Evolutionary conservation across 2,797 vertebrate genomes (phyloP), one percentile per base, ranked within the genome.

Genomic region (Apogon hyalosoma): DNA sequence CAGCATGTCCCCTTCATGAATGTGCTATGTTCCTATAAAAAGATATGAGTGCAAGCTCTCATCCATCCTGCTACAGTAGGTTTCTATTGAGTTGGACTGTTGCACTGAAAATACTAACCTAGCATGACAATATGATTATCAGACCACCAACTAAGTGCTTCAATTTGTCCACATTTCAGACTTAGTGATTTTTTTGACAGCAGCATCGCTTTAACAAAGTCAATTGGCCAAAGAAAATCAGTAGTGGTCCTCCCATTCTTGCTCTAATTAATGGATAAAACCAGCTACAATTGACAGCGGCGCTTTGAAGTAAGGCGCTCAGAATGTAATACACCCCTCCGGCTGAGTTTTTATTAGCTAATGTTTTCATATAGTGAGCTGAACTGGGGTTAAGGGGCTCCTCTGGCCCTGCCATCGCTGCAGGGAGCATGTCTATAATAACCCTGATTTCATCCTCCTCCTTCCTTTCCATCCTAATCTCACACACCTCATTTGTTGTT

Each of bases 221-320:
- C 56, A 76, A 65, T 62, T 75, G 60, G 46, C 45, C 19, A 47
- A 62, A 63, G 40, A 68, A 74, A 79, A 70, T 77, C 51, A 67
- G 68, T 69, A 54, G 53, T 19, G 40, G 18, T 28, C 50, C 48
- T 68, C 63, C 72, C 45, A 66, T 79, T 80, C 19, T 7, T 15
- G 9, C 38, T 46, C 41, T 83, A 85, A 83, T 87, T 74, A 87
- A 76, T 72, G 52, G 47, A 68, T 75, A 64, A 28, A 83, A 77
- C 41, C 50, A 45, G 71, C 72, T 38, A 42, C 54, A 74, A 61
- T 71, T 69, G 73, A 73, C 75, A 71, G 71, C 49, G 38, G 67
- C 33, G 18, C 54, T 82, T 88, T 83, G 75, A 85, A 77, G 73
- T 65, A 28, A 28, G 56, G 52, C 80, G 71, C 71, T 77, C 54